These are phyloP conservation scores for Amblyraja radiata DNA, from an alignment of 2,797 vertebrate genomes.

Conservation along the genomic window DNA sequence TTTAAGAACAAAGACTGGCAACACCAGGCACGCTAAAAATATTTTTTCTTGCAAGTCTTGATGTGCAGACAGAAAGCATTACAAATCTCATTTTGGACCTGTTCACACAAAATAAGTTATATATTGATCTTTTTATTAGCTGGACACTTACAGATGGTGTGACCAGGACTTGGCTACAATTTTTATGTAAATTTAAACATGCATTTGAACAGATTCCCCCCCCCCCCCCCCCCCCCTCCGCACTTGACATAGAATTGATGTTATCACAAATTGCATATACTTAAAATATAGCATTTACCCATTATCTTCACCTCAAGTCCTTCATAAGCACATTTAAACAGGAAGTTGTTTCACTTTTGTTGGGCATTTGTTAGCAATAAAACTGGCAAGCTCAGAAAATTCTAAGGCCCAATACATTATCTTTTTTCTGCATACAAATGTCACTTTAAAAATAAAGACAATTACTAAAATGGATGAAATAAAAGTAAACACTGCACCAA, in stretches of 20 bases:
- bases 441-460: conserved; percentile 9
- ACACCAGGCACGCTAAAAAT: not conserved
- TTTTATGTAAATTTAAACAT: conserved; percentile 17
- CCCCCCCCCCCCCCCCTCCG: not conserved
- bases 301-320: not conserved
- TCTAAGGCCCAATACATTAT: not conserved
- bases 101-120: not conserved
- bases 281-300: not conserved
- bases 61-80: not conserved
- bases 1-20: not conserved
- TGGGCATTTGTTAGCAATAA: not conserved
- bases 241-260: not conserved
- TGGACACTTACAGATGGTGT: not conserved
- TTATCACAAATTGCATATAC: conserved; percentile 16
- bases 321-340: not conserved
- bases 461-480: not conserved
- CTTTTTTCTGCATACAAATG: not conserved
- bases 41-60: not conserved
- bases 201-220: not conserved
- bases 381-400: conserved; percentile 16
- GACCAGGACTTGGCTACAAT: not conserved
- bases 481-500: conserved; percentile 5
- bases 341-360: not conserved
- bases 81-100: not conserved
- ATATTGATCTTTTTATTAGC: not conserved